phyloP scores from a whole-genome alignment of 1,140 invertebrate species.

The Apocrypta bakeri region DNA sequence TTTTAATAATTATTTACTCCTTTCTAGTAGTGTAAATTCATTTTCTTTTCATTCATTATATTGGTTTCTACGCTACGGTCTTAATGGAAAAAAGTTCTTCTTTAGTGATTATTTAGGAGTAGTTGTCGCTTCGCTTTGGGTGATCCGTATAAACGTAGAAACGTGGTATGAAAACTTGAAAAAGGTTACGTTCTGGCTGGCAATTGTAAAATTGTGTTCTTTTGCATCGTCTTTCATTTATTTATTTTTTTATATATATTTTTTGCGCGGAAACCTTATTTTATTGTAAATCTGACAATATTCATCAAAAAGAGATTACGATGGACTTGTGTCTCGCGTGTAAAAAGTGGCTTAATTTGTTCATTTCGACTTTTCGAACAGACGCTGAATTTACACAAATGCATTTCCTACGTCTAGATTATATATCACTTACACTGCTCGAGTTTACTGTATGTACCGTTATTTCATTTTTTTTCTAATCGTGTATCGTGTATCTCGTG shows the following conservation, averaged over 20 bases:
- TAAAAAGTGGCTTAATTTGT: conserved; percentile 63
- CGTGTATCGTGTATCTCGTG: conserved; percentile 46
- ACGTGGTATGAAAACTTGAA: conserved; percentile 68
- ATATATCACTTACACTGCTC: conserved; percentile 71
- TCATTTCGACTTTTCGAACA: conserved; percentile 57
- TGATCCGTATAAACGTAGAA: conserved; percentile 73
- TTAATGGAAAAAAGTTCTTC: conserved; percentile 60
- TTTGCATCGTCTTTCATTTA: conserved; percentile 16
- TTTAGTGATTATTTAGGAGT: conserved; percentile 54
- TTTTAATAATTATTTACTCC: conserved; percentile 27
- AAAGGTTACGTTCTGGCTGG: conserved; percentile 64
- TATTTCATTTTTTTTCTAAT: conserved; percentile 56
- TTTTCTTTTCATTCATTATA: conserved; percentile 54
- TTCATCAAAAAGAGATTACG: conserved; percentile 69
- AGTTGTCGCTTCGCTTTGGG: conserved; percentile 56
- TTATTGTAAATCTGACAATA: conserved; percentile 64
- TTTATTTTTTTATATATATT: conserved; percentile 58
- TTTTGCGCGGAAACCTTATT: conserved; percentile 52
- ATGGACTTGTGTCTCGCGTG: conserved; percentile 62
- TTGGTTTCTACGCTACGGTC: conserved; percentile 67
- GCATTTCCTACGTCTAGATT: conserved; percentile 69
- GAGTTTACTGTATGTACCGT: conserved; percentile 66
- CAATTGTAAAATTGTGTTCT: conserved; percentile 47
- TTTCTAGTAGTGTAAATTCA: conserved; percentile 43
- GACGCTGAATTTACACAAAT: conserved; percentile 70